Evolutionary conservation across 1,140 invertebrate genomes (phyloP).

Genomic region (Mizuhopecten yessoensis): DNA sequence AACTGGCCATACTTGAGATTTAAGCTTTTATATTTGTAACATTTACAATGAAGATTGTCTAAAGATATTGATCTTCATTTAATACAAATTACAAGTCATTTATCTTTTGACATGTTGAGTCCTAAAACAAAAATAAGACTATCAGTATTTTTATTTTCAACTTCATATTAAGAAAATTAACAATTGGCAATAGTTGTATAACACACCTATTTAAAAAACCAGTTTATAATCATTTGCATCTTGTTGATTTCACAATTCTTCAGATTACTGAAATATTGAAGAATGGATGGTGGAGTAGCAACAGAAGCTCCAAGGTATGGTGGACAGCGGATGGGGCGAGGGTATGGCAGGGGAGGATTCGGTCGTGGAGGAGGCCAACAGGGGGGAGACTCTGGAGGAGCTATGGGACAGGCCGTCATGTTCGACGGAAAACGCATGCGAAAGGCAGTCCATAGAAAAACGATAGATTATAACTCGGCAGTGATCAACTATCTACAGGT

Average conservation of each 20-base stretch:
- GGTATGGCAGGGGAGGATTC: neutral
- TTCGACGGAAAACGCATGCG: constrained; percentile 93
- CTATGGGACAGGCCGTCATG: constrained; percentile 53
- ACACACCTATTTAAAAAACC: too few species aligned
- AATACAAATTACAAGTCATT: too few species aligned
- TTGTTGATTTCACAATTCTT: neutral
- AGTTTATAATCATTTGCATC: too few species aligned
- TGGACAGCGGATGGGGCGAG: neutral
- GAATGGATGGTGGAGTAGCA: constrained; percentile 55
- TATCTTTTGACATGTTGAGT: too few species aligned
- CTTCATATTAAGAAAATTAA: too few species aligned
- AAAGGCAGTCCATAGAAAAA: constrained; percentile 98
- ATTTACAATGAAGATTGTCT: too few species aligned
- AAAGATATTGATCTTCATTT: too few species aligned
- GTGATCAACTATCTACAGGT: constrained; percentile 96
- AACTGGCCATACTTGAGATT: too few species aligned
- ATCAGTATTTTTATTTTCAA: too few species aligned
- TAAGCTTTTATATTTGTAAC: too few species aligned
- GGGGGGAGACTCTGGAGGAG: constrained; percentile 52
- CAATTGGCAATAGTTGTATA: too few species aligned
- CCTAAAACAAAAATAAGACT: too few species aligned
- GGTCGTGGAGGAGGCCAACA: constrained; percentile 43
- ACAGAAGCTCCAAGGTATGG: constrained; percentile 11
- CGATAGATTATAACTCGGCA: constrained; percentile 99
- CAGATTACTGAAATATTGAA: neutral